A percentile compares a stretch with the other conserved stretches of the same genome.
These are phyloP conservation scores for Volucella inflata DNA, from an alignment of 2,888 invertebrate genomes.

Conservation along the genomic window DNA sequence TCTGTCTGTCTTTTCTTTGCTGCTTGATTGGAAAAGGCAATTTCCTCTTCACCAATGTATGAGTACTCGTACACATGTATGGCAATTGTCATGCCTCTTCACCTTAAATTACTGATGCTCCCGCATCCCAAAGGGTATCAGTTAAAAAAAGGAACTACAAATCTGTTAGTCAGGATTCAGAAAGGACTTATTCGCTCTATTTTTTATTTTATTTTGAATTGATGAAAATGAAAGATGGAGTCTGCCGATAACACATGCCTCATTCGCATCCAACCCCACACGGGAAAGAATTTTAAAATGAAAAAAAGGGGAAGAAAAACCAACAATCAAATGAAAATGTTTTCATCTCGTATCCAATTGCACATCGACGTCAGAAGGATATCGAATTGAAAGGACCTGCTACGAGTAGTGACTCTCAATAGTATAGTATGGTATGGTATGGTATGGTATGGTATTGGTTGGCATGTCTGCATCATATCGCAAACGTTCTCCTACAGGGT, in stretches of 20 bases:
- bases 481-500: slow-evolving; percentile 17
- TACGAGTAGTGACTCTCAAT: slow-evolving; percentile 31
- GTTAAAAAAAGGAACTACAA: slow-evolving; percentile 49
- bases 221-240: slow-evolving; percentile 68
- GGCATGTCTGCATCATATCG: slow-evolving; percentile 33
- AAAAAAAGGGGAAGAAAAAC: slow-evolving; percentile 56
- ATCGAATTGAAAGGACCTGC: slow-evolving; percentile 67
- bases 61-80: background rate
- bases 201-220: slow-evolving; percentile 36
- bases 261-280: slow-evolving; percentile 32
- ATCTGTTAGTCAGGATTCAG: slow-evolving; percentile 43
- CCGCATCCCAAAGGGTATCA: slow-evolving; percentile 16
- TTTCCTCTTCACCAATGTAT: slow-evolving; percentile 43
- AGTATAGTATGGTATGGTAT: slow-evolving; percentile 7
- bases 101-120: slow-evolving; percentile 64
- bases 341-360: slow-evolving; percentile 74
- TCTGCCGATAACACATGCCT: slow-evolving; percentile 58
- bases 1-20: background rate
- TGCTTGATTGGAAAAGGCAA: slow-evolving; percentile 68
- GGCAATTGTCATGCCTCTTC: slow-evolving; percentile 48
- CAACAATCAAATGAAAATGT: slow-evolving; percentile 73
- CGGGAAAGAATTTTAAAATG: slow-evolving; percentile 1
- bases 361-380: slow-evolving; percentile 68
- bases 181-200: slow-evolving; percentile 34
- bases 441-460: background rate